These are phyloP conservation scores for Troilus luridus DNA, from an alignment of 2,888 invertebrate genomes.

Conservation along the genomic window DNA sequence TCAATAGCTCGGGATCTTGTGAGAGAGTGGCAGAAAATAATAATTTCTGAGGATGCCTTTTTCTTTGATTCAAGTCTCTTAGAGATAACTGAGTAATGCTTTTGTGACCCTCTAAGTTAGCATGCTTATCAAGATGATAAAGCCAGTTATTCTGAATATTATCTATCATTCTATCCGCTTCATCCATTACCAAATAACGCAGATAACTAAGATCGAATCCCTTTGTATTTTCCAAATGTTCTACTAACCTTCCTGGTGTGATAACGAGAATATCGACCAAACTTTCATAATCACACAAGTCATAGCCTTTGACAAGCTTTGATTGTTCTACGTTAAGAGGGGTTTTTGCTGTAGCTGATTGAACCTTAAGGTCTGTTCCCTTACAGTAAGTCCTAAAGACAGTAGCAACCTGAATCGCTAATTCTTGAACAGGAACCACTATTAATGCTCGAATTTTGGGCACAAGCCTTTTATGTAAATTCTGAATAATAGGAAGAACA, in stretches of 20 bases:
- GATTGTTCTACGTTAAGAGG: slow-evolving; percentile 79
- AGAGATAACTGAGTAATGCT: background rate
- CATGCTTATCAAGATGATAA: slow-evolving; percentile 82
- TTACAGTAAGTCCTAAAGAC: slow-evolving; percentile 82
- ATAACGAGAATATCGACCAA: slow-evolving; percentile 89
- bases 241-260: slow-evolving; percentile 93
- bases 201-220: slow-evolving; percentile 73
- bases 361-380: slow-evolving; percentile 79
- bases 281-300: slow-evolving; percentile 71
- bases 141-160: slow-evolving; percentile 94
- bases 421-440: slow-evolving; percentile 93
- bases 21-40: slow-evolving; percentile 98
- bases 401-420: slow-evolving; percentile 90
- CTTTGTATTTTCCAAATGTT: slow-evolving; percentile 88
- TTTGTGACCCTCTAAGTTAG: slow-evolving; percentile 67
- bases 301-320: slow-evolving; percentile 60
- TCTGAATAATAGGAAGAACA: slow-evolving; percentile 90
- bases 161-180: slow-evolving; percentile 96
- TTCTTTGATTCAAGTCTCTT: slow-evolving; percentile 67
- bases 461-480: slow-evolving; percentile 57
- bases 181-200: slow-evolving; percentile 91
- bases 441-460: slow-evolving; percentile 82
- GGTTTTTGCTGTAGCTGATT: slow-evolving; percentile 78
- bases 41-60: slow-evolving; percentile 83
- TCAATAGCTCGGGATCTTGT: slow-evolving; percentile 95